Evolutionary conservation across 1,140 invertebrate species (phyloP).

Genomic region (Bombyx mori): ASM3026992v2 NC_085119.1:17386501-17387000

Average conservation of each 20-base stretch:
- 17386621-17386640: too few relatives aligned
- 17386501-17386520: conserved; percentile 80
- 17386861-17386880: neutral
- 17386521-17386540: conserved; percentile 89
- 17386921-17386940: conserved; percentile 77
- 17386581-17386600: conserved; percentile 89
- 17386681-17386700: too few relatives aligned
- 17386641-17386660: too few relatives aligned
- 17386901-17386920: conserved; percentile 87
- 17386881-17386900: conserved; percentile 82
- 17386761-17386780: too few relatives aligned
- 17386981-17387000: conserved; percentile 60
- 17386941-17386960: conserved; percentile 56
- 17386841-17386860: neutral
- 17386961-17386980: conserved; percentile 45
- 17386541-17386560: conserved; percentile 89
- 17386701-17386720: too few relatives aligned
- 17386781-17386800: too few relatives aligned
- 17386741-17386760: too few relatives aligned
- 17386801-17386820: neutral
- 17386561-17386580: conserved; percentile 91
- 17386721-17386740: too few relatives aligned
- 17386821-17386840: neutral
- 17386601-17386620: conserved; percentile 73
- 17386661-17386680: too few relatives aligned